Evolutionary conservation across 2,888 invertebrate genomes (phyloP).

Genomic region (Omphaloscelis lunosa): DNA sequence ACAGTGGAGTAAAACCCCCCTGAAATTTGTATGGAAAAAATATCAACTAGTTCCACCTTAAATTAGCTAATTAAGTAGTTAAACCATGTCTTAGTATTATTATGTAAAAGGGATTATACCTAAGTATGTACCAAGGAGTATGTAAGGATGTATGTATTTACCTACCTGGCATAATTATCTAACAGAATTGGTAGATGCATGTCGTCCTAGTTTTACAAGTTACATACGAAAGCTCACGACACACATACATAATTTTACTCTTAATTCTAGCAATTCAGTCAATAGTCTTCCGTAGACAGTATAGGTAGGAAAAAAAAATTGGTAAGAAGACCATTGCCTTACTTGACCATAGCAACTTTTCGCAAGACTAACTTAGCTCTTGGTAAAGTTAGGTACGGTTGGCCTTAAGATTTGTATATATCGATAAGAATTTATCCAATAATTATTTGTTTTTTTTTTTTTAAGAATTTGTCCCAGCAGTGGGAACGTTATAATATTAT

Average conservation of each 20-base stretch:
- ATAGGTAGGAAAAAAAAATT: no score
- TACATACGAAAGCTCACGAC: not conserved
- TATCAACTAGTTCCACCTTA: no score
- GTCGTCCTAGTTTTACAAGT: not conserved
- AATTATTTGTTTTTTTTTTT: no score
- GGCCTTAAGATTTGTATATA: no score
- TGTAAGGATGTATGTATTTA: not conserved
- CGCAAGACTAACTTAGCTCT: constrained; percentile 24
- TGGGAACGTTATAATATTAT: no score
- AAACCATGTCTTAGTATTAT: not conserved
- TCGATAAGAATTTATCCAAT: not conserved
- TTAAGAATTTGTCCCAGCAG: no score
- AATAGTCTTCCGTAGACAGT: not conserved
- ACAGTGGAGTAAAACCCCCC: no score
- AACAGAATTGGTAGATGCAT: not conserved
- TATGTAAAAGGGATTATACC: not conserved
- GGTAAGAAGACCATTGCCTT: no score
- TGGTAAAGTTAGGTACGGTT: not conserved
- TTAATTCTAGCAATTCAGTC: constrained; percentile 9
- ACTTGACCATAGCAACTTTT: constrained; percentile 37
- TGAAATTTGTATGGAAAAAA: no score
- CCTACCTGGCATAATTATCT: not conserved
- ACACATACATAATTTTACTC: not conserved
- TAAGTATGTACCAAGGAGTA: not conserved
- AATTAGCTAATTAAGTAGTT: constrained; percentile 3